Evolutionary conservation across 2,797 vertebrate genomes (phyloP).

Genomic region (Rhinichthys osculus): DNA sequence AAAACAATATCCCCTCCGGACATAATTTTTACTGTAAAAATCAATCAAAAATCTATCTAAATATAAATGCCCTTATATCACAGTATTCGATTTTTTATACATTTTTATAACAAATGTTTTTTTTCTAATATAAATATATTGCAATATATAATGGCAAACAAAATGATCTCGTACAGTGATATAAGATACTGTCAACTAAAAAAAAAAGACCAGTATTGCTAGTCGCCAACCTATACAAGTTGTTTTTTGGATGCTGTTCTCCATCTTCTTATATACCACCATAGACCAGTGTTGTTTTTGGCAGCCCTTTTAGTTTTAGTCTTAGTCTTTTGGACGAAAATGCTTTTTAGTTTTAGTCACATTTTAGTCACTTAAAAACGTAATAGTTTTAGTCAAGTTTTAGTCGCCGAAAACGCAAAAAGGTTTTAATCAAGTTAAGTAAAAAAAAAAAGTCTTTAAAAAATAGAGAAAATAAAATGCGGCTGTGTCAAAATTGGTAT

Average conservation of each 20-base stretch:
- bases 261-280: slow-evolving; percentile 12
- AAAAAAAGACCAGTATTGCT: not conserved
- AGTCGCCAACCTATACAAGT: not conserved
- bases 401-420: too few species aligned
- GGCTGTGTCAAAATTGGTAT: too few species aligned
- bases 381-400: too few species aligned
- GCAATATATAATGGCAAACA: not conserved
- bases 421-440: too few species aligned
- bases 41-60: not conserved
- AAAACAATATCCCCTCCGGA: not conserved
- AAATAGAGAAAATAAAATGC: too few species aligned
- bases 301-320: too few species aligned
- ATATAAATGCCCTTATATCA: not conserved
- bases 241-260: not conserved
- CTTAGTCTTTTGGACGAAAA: too few species aligned
- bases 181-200: not conserved
- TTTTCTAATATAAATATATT: not conserved
- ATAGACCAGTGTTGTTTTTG: too few species aligned
- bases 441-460: too few species aligned
- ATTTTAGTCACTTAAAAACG: too few species aligned
- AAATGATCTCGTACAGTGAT: not conserved
- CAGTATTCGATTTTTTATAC: not conserved
- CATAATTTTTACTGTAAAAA: not conserved
- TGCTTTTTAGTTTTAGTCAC: too few species aligned
- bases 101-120: not conserved